These are phyloP conservation scores for Cyprinella venusta DNA, from an alignment of 2,797 vertebrate species.

Conservation along the genomic window DNA sequence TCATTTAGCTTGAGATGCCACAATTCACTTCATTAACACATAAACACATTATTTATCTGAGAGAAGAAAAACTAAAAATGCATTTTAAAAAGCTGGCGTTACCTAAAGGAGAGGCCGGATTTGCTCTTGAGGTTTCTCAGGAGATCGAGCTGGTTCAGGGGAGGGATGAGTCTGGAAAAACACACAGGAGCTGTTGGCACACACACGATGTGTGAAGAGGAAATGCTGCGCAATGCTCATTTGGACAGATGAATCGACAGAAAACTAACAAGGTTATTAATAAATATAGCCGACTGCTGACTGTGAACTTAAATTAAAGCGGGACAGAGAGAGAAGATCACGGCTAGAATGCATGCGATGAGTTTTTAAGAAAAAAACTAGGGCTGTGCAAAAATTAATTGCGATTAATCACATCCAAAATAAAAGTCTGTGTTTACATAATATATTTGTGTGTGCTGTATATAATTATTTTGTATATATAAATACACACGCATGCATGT, in stretches of 20 bases:
- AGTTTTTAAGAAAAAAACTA: not conserved
- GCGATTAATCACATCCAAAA: too few species aligned
- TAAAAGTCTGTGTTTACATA: too few species aligned
- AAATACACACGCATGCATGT: too few species aligned
- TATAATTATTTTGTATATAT: too few species aligned
- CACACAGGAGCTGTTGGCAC: constrained; percentile 24
- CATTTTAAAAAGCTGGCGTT: not conserved
- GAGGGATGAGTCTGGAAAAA: constrained; percentile 88
- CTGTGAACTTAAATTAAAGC: not conserved
- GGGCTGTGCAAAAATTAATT: too few species aligned
- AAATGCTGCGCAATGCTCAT: constrained; percentile 1
- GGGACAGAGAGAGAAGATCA: constrained; percentile 4
- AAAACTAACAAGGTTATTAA: not conserved
- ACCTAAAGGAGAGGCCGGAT: constrained; percentile 97
- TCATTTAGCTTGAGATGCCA: not conserved
- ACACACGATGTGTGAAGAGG: constrained; percentile 14
- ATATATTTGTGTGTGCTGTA: too few species aligned
- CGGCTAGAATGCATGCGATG: not conserved
- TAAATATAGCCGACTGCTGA: not conserved
- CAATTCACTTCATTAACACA: not conserved
- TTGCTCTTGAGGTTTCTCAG: constrained; percentile 97
- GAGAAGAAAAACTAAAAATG: not conserved
- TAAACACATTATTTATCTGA: not conserved
- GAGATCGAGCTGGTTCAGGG: constrained; percentile 94
- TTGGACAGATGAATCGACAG: not conserved